phyloP scores from a whole-genome alignment of 2,797 vertebrate species.

The Rhabdophis nuchalis region DNA sequence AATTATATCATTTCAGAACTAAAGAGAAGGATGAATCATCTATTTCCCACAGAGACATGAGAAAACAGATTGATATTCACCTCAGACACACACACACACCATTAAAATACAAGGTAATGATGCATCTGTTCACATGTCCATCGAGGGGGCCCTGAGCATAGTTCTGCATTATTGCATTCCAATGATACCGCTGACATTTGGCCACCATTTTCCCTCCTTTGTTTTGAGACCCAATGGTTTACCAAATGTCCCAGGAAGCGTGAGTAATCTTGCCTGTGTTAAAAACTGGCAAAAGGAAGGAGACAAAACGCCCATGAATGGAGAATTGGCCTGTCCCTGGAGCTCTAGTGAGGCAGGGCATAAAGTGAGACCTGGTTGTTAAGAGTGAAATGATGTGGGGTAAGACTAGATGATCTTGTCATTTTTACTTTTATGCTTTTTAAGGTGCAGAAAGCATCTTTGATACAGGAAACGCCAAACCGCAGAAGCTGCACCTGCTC shows the following conservation, averaged over 20 bases:
- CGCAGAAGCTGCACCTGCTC: no score
- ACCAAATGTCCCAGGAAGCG: background rate
- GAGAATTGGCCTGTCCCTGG: background rate
- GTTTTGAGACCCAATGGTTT: background rate
- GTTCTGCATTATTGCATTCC: background rate
- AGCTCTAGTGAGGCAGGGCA: no score
- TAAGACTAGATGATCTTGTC: no score
- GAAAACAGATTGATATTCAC: constrained; percentile 1
- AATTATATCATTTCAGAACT: background rate
- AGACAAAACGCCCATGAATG: background rate
- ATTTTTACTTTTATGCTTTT: no score
- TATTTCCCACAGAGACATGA: background rate
- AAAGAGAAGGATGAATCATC: constrained; percentile 8
- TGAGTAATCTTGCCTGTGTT: background rate
- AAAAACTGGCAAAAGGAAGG: background rate
- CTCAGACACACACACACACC: background rate
- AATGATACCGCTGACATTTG: background rate
- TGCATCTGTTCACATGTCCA: background rate
- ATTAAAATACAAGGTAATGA: background rate
- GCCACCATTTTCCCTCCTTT: background rate
- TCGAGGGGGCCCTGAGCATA: background rate
- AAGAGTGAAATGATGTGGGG: no score
- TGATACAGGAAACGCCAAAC: no score
- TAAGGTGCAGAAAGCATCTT: no score
- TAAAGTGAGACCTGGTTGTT: no score